Evolutionary conservation across 2,888 invertebrate species (phyloP).

Genomic region (Eurytoma californica): DNA sequence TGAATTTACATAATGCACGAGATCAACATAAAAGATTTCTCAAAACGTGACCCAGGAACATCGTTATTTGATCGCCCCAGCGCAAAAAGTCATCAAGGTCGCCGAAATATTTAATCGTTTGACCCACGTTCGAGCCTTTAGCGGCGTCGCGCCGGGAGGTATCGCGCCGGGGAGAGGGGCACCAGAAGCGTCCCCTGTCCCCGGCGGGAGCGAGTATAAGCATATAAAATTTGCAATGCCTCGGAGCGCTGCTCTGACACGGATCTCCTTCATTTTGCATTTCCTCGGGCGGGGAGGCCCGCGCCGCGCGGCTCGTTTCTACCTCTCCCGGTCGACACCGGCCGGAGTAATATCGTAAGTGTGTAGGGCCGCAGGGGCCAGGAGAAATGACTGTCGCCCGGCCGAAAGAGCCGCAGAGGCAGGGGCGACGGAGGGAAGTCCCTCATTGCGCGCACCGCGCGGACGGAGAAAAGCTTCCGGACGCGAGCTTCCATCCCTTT

Average conservation of each 20-base stretch:
- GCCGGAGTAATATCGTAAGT: slow-evolving; percentile 41
- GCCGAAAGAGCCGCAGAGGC: too few relatives aligned
- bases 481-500: not conserved
- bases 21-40: too few relatives aligned
- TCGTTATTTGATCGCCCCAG: too few relatives aligned
- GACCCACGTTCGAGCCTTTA: too few relatives aligned
- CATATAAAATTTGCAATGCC: slow-evolving; percentile 26
- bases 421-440: not conserved
- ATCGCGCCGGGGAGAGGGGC: too few relatives aligned
- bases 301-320: not conserved
- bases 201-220: not conserved
- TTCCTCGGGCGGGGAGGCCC: not conserved
- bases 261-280: not conserved
- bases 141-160: too few relatives aligned
- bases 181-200: not conserved
- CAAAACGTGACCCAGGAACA: too few relatives aligned
- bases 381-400: slow-evolving; percentile 11
- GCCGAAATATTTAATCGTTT: too few relatives aligned
- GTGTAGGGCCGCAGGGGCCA: not conserved
- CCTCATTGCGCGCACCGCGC: not conserved
- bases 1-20: too few relatives aligned
- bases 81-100: too few relatives aligned
- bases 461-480: not conserved
- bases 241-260: not conserved
- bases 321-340: not conserved